phyloP scores from a whole-genome alignment of 2,888 invertebrate genomes.

The Syrista parreyssii region DNA sequence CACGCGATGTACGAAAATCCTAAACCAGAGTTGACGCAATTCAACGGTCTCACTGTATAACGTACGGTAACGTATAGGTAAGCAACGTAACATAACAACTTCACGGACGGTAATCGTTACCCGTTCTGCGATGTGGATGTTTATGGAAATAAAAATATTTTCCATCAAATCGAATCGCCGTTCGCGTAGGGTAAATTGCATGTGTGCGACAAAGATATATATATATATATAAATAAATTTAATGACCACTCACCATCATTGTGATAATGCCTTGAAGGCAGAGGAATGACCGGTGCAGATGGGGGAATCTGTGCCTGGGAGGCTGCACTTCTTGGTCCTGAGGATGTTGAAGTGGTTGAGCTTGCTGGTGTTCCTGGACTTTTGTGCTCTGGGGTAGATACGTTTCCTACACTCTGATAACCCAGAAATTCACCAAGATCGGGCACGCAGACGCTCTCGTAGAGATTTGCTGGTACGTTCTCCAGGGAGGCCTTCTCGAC shows the following conservation, averaged over 20 bases:
- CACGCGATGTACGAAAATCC: not conserved
- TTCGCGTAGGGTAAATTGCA: too few species aligned
- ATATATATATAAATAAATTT: not conserved
- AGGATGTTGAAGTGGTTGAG: constrained; percentile 56
- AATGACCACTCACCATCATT: constrained; percentile 55
- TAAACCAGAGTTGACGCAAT: not conserved
- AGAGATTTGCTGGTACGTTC: constrained; percentile 79
- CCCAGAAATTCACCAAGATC: constrained; percentile 79
- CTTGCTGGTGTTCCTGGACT: constrained; percentile 64
- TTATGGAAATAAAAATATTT: not conserved
- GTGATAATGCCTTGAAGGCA: constrained; percentile 56
- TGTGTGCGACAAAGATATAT: too few species aligned
- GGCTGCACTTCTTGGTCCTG: constrained; percentile 32
- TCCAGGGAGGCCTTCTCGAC: constrained; percentile 80
- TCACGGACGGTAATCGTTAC: too few species aligned
- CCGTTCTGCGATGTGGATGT: not conserved
- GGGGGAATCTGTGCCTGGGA: constrained; percentile 31
- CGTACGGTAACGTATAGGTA: not conserved
- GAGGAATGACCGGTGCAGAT: constrained; percentile 34
- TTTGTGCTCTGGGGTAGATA: constrained; percentile 58
- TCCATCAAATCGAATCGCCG: not conserved
- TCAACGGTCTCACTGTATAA: not conserved
- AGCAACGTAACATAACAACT: too few species aligned
- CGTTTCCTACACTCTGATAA: constrained; percentile 51
- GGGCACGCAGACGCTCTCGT: constrained; percentile 85